A percentile compares a stretch with the other conserved stretches of the same genome.
Conservation (phyloP, 2,113 vertebrate genomes). For the Chaetura pelagica region DNA sequence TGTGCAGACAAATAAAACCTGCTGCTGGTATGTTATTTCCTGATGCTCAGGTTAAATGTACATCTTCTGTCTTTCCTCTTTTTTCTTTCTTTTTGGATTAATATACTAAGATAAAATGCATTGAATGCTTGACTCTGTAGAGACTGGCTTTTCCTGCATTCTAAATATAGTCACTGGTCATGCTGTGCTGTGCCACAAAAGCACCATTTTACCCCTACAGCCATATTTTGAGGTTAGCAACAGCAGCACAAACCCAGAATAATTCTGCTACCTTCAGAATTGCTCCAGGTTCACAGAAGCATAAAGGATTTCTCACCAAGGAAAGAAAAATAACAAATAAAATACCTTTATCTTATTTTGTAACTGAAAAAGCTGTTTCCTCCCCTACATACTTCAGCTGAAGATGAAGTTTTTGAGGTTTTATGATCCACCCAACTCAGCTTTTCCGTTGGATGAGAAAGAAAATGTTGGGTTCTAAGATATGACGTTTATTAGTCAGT, state of each 20-base stretch:
- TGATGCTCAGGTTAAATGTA: background rate
- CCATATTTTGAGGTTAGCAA: background rate
- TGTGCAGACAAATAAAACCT: slow-evolving; percentile 17
- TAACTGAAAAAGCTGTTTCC: background rate
- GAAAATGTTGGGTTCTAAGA: background rate
- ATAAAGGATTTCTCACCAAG: background rate
- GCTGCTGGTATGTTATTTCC: background rate
- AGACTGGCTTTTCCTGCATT: background rate
- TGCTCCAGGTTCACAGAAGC: background rate
- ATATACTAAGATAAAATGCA: background rate
- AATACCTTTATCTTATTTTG: background rate
- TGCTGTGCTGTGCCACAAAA: background rate
- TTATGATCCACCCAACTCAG: background rate
- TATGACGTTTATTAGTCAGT: background rate
- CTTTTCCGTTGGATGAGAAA: background rate
- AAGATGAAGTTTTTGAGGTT: background rate
- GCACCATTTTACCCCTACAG: background rate
- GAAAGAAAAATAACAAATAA: background rate
- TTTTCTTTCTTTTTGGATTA: background rate
- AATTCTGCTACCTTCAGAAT: background rate
- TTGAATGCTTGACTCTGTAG: background rate
- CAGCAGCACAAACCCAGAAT: background rate
- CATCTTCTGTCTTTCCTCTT: background rate
- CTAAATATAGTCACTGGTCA: background rate
- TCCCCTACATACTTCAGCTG: background rate